Evolutionary conservation across 2,113 vertebrate species (phyloP), one percentile per base, ranked within the genome.

Genomic region (Ciconia stormi): DNA sequence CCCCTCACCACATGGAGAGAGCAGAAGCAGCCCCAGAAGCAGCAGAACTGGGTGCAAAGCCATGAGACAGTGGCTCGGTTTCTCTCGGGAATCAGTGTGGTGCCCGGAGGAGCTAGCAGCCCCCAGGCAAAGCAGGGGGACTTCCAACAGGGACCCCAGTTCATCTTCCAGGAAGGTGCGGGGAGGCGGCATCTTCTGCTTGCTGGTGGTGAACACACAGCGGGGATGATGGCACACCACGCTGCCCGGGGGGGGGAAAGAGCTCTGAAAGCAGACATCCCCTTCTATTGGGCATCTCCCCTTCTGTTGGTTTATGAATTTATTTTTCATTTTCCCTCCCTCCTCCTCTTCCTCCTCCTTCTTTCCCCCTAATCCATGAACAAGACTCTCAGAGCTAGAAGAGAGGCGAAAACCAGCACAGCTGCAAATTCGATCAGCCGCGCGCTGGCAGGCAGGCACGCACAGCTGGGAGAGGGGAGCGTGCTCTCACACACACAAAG

Each of bases 401-500:
- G 79, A 87, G 58, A 80, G 56, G 72, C 11, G 3, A 76, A 87
- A 94, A 50, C 14, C 82, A 86, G 70, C 85, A 93, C 97, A 97
- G 97, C 96, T 97, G 97, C 91, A 89, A 69, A 96, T 44, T 15
- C 23, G 34, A 83, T 97, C 94, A 94, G 82, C 13, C 0, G 26
- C 5, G n/a, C 11, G 16, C 97, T 97, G 96, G 92, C 97, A 96
- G 93, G 93, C 94, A 89, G 66, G 87, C 96, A 67, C 18, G 32
- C 96, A 97, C 96, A 97, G 96, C 96, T 97, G 97, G 95, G 96
- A 97, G 88, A 89, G 85, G 89, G 62, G 95, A 94, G 90, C 20
- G 4, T 3, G 34, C 93, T 94, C 97, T 96, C 96, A 85, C 90
- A 96, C 91, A 89, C 92, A 95, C 96, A 95, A 81, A 96, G 94